Conservation (phyloP, 2,113 vertebrate genomes). For the Camelus bactrianus region DNA sequence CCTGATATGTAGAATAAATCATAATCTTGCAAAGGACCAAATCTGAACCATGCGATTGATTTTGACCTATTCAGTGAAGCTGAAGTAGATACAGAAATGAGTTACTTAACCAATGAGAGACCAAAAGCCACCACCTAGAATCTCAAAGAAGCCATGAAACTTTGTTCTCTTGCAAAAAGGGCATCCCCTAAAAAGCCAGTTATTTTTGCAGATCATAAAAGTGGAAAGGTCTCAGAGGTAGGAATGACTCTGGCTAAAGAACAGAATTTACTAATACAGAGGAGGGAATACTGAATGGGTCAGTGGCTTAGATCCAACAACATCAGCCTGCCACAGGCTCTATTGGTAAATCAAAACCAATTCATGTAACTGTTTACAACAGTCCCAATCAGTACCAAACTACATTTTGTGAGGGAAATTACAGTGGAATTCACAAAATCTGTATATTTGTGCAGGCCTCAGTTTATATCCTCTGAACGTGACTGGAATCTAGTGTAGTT, state of each 20-base stretch:
- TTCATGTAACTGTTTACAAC: background rate
- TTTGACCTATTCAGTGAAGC: background rate
- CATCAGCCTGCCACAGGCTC: background rate
- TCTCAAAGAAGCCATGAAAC: background rate
- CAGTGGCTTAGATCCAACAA: background rate
- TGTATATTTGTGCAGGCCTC: constrained; percentile 3
- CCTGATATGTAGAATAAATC: background rate
- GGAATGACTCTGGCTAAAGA: background rate
- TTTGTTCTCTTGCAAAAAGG: background rate
- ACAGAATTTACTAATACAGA: background rate
- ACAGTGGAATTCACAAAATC: background rate
- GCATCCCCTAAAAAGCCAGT: background rate
- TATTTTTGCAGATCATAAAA: background rate
- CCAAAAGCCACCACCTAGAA: background rate
- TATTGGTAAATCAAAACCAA: background rate
- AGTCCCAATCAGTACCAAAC: background rate
- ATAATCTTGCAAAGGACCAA: background rate
- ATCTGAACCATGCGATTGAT: background rate
- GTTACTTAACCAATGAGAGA: background rate
- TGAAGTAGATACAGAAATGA: background rate
- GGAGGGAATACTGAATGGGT: background rate
- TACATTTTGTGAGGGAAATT: background rate
- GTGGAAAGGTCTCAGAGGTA: background rate
- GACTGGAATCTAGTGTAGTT: background rate
- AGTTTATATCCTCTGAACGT: background rate